Evolutionary conservation across 2,113 vertebrate genomes (phyloP), one percentile per base, ranked within the genome.

Genomic region (Melanotaenia duboulayi): DNA sequence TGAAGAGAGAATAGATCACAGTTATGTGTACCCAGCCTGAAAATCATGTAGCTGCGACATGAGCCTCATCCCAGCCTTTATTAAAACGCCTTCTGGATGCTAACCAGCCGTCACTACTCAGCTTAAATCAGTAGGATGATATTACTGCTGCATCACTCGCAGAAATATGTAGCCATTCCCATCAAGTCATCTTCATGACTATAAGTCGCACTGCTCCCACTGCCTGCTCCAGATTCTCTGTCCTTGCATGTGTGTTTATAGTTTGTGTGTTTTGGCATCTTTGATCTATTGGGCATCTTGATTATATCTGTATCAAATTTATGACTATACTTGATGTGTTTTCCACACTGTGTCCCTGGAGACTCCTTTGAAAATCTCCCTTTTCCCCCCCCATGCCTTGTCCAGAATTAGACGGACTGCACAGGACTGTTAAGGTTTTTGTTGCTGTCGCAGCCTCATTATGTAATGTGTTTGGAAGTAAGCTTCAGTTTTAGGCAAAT

Each of bases 221-320:
- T 57, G 20, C 54, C 73, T 58, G 13, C 19, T 74, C 74, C 74
- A 79, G 74, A 67, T 76, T 71, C 64, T 78, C 70, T 66, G 13
- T 71, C 78, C 68, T 76, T 22, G 22, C 28, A 70, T 49, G 44
- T 50, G 50, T 69, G 35, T 56, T 6, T n/a, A 10, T 28, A 46
- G 40, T 40, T 6, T 63, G 20, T 51, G 13, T 66, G 42, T 58
- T 54, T 25, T 14, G 42, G 32, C 25, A 1, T 14, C 46, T 56
- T 69, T 65, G 2, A 13, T 74, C 56, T 37, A 11, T 12, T 37
- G 58, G 4, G 57, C 62, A 85, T 23, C 28, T 56, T 56, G 14
- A 68, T 59, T 52, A 52, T 1, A 68, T 52, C 58, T 19, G 19
- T 44, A 42, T 60, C n/a, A 51, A 62, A 60, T 68, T 16, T 52